A percentile compares a stretch with the other conserved stretches of the same genome.
phyloP scores from a whole-genome alignment of 2,797 vertebrate genomes.

The Gobionotothen gibberifrons region DNA sequence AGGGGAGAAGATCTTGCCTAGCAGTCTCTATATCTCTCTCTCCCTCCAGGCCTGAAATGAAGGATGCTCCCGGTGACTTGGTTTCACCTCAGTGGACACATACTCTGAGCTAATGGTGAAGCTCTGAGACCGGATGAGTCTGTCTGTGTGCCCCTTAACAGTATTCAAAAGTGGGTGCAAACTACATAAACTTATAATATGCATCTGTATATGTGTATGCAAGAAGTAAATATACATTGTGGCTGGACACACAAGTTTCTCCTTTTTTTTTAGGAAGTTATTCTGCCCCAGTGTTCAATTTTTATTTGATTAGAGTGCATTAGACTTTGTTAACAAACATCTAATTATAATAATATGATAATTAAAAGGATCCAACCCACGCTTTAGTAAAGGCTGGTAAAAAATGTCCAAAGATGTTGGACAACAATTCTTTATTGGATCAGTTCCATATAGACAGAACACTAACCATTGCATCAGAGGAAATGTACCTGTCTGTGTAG shows the following conservation, averaged over 20 bases:
- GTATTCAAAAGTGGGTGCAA: background rate
- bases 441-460: background rate
- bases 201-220: background rate
- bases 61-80: constrained; percentile 54
- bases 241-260: background rate
- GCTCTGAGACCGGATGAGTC: constrained; percentile 20
- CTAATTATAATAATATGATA: background rate
- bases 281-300: background rate
- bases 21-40: constrained; percentile 4
- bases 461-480: background rate
- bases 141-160: constrained; percentile 1
- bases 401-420: background rate
- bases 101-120: constrained; percentile 32
- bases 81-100: constrained; percentile 59
- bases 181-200: background rate
- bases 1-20: constrained; percentile 2
- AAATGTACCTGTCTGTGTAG: background rate
- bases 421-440: background rate
- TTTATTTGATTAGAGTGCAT: background rate
- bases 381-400: background rate
- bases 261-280: background rate
- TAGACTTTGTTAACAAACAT: background rate
- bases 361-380: constrained; percentile 7
- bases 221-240: background rate
- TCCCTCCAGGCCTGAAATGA: constrained; percentile 51